Evolutionary conservation across 2,888 invertebrate species (phyloP).

Genomic region (Enchytraeus crypticus): DNA sequence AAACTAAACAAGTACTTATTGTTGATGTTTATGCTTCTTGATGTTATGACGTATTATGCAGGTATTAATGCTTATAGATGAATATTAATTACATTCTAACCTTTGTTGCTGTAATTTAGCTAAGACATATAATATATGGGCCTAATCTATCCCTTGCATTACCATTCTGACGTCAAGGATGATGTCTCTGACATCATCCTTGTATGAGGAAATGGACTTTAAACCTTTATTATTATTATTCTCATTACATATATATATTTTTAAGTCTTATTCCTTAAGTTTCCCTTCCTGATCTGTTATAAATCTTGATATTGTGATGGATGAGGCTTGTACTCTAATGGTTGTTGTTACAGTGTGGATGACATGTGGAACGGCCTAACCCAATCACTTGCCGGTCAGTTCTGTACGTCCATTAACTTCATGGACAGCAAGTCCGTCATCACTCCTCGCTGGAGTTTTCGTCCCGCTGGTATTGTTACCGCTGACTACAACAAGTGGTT

Average conservation of each 20-base stretch:
- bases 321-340: too few relatives aligned
- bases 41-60: not conserved
- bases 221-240: too few relatives aligned
- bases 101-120: too few relatives aligned
- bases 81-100: not conserved
- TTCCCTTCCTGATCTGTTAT: too few relatives aligned
- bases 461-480: slow-evolving; percentile 62
- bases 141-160: too few relatives aligned
- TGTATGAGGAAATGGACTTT: too few relatives aligned
- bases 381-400: slow-evolving; percentile 81
- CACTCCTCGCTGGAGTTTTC: slow-evolving; percentile 71
- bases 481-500: slow-evolving; percentile 51
- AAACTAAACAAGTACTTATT: not conserved
- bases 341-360: slow-evolving; percentile 72
- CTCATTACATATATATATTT: too few relatives aligned
- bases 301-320: too few relatives aligned
- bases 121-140: too few relatives aligned
- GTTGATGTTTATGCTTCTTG: not conserved
- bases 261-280: too few relatives aligned
- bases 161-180: too few relatives aligned
- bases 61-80: not conserved
- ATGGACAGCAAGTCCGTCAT: slow-evolving; percentile 70
- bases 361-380: slow-evolving; percentile 73
- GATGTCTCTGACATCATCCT: too few relatives aligned
- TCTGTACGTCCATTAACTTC: slow-evolving; percentile 93